Evolutionary conservation across 2,888 invertebrate species (phyloP), one percentile per base, ranked within the genome.

Genomic region (Cheilosia vulpina): DNA sequence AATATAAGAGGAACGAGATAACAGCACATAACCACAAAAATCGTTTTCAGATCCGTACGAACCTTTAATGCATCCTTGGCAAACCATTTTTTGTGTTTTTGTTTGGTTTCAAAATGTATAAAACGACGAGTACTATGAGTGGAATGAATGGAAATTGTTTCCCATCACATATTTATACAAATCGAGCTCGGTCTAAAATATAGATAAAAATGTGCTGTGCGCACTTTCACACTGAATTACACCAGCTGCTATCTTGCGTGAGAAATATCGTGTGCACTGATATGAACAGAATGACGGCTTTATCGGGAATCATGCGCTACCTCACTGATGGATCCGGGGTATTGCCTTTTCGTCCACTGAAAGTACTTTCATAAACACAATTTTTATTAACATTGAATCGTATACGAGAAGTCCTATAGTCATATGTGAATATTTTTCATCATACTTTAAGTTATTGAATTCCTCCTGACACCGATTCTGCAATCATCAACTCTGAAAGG

Each of bases 61-160:
- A 75, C 75, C 75, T 27, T 57, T 75, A 4, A 7, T 45, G 60
- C 75, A 75, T 31, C 47, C 52, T 38, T 57, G 38, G 27, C 65
- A 75, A 55, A 65, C 65, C 75, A 75, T 75, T 47, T 47, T 75
- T 4, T n/a, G 31, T n/a, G 4, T 15, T 4, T 13, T 31, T 31
- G 27, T 31, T 27, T 53, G 52, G 17, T 7, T 17, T 21, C 19
- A 34, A 47, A 41, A 15, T 53, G 19, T 3, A 4, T 2, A 9
- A 31, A 9, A 9, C 31, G 13, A 38, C 31, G 38, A 38, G 5
- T 13, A n/a, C 13, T 17, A 2, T 19, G 9, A n/a, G 15, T 52
- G 2, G 50, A 47, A 47, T 45, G 63, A 19, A 27, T 19, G 4
- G 0, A n/a, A n/a, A 11, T 15, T 15, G 19, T 24, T n/a, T 2